Base-by-base conservation (phyloP, 2,113 vertebrate species). In the Ornithorhynchus anatinus region DNA sequence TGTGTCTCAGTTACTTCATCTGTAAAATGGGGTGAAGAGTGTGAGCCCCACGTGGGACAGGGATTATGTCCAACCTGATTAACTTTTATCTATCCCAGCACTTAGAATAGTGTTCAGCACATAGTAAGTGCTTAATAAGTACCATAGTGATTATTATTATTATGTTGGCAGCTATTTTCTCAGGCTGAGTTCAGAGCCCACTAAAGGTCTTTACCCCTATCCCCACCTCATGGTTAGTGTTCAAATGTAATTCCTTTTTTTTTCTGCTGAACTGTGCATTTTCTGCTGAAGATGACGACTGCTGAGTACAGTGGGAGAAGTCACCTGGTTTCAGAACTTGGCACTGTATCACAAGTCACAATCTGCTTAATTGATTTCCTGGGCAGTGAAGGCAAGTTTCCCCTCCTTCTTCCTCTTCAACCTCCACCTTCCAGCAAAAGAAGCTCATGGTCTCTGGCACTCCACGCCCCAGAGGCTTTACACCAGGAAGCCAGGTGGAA, bases 321-420 rank as follows among this genome's bases (percentile, higher is more conserved):
- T 11, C 32, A 16, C 6, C 3, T 0, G 8, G 13, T 1, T 7
- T 11, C 5, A 42, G 50, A 25, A 45, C 14, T 4, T 0, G 3
- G 25, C 31, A 9, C 13, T 6, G 4, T 8, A 29, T 40, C 20
- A 1, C 3, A 20, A 25, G 22, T 27, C 17, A 17, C 1, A 8
- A 0, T 0, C 15, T 11, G 3, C 31, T 9, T 14, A 2, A 2
- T 1, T 12, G 17, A 23, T 19, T 20, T 44, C n/a, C 8, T 10
- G 4, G 13, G 17, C 1, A 8, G 6, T n/a, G n/a, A 35, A 48
- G 32, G 17, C n/a, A 14, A 7, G 27, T 20, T 42, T 53, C 25
- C 15, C 4, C 0, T 14, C 10, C 11, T 0, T n/a, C n/a, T n/a
- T 17, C 1, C 38, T 4, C 12, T 8, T 12, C 10, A 31, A 52